These are phyloP conservation scores for Pycnonotus jocosus DNA, from an alignment of 2,113 vertebrate genomes.

Conservation along the genomic window DNA sequence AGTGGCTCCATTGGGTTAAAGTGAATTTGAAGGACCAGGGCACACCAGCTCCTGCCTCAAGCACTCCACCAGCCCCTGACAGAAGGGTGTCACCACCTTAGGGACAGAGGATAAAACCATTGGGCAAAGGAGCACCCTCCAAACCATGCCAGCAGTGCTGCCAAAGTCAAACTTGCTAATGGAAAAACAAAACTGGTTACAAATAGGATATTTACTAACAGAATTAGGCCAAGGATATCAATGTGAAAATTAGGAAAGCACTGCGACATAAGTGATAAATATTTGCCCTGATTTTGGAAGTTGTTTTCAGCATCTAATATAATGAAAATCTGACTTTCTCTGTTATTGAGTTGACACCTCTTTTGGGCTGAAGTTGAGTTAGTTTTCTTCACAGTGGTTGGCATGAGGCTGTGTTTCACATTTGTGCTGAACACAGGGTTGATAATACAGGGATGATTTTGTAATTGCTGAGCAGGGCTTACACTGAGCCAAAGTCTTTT, in stretches of 20 bases:
- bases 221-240: background rate
- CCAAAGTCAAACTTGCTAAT: background rate
- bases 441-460: background rate
- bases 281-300: background rate
- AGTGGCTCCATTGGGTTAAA: background rate
- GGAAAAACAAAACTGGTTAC: background rate
- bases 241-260: background rate
- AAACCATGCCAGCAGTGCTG: rapidly evolving
- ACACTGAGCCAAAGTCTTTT: background rate
- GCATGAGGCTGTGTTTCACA: background rate
- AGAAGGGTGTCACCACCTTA: background rate
- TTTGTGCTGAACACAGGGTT: background rate
- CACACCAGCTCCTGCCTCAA: background rate
- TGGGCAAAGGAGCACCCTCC: rapidly evolving
- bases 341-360: background rate
- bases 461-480: background rate
- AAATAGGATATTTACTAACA: background rate
- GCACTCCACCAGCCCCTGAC: rapidly evolving
- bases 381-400: background rate
- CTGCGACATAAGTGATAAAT: background rate
- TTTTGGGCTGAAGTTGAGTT: background rate
- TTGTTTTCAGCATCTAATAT: background rate
- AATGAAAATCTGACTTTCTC: background rate
- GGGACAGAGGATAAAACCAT: rapidly evolving
- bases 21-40: background rate